These are phyloP conservation scores for Sarcophaga carnaria DNA, from an alignment of 2,888 invertebrate genomes.

Conservation along the genomic window DNA sequence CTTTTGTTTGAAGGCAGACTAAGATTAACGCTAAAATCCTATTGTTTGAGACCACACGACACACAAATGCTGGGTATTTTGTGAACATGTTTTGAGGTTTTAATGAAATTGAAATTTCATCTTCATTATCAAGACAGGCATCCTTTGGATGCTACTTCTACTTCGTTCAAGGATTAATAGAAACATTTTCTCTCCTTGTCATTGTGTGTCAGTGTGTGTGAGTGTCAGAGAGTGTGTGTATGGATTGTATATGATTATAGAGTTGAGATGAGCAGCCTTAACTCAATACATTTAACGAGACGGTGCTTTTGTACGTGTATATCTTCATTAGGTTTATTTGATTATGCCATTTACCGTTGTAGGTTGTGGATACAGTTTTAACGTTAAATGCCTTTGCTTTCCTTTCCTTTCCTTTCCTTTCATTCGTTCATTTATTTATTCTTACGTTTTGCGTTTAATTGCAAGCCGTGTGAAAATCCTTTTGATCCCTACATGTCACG, in stretches of 20 bases:
- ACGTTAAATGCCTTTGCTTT: too few relatives aligned
- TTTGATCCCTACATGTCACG: conserved; percentile 60
- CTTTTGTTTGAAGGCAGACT: conserved; percentile 6
- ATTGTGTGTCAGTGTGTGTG: conserved; percentile 42
- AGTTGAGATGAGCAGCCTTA: too few relatives aligned
- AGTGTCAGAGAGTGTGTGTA: too few relatives aligned
- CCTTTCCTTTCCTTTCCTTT: neutral
- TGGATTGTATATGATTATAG: too few relatives aligned
- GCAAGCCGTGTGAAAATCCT: conserved; percentile 63
- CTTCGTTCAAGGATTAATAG: conserved; percentile 54
- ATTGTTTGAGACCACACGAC: neutral
- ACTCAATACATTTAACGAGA: too few relatives aligned
- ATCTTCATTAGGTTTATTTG: conserved; percentile 49
- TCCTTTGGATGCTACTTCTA: neutral
- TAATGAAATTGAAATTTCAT: conserved; percentile 65
- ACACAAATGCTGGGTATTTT: neutral
- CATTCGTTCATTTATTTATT: neutral
- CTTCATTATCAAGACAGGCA: conserved; percentile 4
- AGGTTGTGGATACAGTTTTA: conserved; percentile 13
- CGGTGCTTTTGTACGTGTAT: conserved; percentile 25
- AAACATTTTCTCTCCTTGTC: conserved; percentile 50
- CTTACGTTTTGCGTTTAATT: conserved; percentile 16
- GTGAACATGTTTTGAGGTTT: conserved; percentile 12
- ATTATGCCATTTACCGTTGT: conserved; percentile 30
- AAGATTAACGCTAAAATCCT: conserved; percentile 27